Percentiles rank a stretch among this genome's conserved stretches.
phyloP scores from a whole-genome alignment of 2,888 invertebrate species.

The Drosophila paranaensis region DNA sequence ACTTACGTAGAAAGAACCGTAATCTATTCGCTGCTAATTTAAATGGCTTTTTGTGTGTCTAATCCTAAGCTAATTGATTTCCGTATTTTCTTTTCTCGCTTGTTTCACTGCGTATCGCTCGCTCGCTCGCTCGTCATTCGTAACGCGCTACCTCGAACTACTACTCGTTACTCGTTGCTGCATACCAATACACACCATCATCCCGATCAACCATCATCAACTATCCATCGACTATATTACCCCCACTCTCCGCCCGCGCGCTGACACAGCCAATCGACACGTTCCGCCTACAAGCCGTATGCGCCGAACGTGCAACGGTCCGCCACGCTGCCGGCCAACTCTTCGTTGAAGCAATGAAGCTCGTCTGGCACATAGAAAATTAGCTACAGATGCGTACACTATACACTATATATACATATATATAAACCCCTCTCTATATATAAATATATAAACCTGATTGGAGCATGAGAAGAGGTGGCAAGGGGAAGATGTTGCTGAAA shows the following conservation, averaged over 20 bases:
- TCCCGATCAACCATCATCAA: slow-evolving; percentile 1
- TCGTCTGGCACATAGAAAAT: slow-evolving; percentile 9
- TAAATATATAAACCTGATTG: slow-evolving; percentile 3
- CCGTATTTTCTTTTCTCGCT: slow-evolving; percentile 69
- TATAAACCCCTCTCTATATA: background rate
- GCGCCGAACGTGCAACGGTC: slow-evolving; percentile 90
- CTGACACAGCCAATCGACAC: slow-evolving; percentile 84
- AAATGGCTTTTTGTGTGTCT: slow-evolving; percentile 51
- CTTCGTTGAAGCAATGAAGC: slow-evolving; percentile 87
- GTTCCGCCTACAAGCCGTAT: slow-evolving; percentile 85
- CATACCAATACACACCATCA: slow-evolving; percentile 2
- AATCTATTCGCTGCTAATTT: slow-evolving; percentile 34
- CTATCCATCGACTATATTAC: slow-evolving; percentile 1
- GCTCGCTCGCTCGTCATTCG: slow-evolving; percentile 7
- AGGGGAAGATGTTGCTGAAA: slow-evolving; percentile 11
- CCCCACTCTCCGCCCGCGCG: background rate
- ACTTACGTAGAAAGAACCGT: background rate
- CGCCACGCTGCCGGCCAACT: slow-evolving; percentile 94
- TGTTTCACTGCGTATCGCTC: slow-evolving; percentile 27
- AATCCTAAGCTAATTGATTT: slow-evolving; percentile 50
- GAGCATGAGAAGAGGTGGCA: slow-evolving; percentile 10
- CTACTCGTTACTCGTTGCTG: background rate
- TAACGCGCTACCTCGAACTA: background rate
- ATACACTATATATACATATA: background rate
- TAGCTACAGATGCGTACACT: slow-evolving; percentile 21